phyloP scores from a whole-genome alignment of 2,797 vertebrate genomes.

The Myripristis murdjan region DNA sequence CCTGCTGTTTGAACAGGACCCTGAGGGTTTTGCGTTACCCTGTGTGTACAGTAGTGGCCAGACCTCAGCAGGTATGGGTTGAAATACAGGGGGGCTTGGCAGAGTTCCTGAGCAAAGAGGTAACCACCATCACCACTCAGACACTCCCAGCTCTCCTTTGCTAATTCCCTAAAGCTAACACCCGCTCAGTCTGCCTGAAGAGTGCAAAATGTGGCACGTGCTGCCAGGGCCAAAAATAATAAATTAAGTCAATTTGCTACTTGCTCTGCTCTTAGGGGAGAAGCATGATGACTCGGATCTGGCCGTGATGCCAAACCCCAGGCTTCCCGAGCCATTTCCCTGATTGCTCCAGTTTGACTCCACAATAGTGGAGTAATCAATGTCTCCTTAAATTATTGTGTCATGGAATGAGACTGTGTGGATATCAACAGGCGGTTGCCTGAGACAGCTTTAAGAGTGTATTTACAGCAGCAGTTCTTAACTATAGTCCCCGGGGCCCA shows the following conservation, averaged over 20 bases:
- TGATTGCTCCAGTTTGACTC: slow-evolving; percentile 56
- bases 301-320: slow-evolving; percentile 68
- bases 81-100: slow-evolving; percentile 61
- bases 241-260: slow-evolving; percentile 80
- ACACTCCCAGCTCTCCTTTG: slow-evolving; percentile 37
- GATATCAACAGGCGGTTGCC: slow-evolving; percentile 21
- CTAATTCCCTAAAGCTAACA: slow-evolving; percentile 73
- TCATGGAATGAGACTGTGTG: slow-evolving; percentile 20
- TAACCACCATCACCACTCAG: slow-evolving; percentile 47
- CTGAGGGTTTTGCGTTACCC: slow-evolving; percentile 62
- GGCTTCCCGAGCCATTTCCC: slow-evolving; percentile 50
- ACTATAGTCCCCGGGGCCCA: background rate
- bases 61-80: slow-evolving; percentile 79
- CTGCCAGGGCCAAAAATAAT: slow-evolving; percentile 81
- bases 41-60: slow-evolving; percentile 64
- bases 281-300: slow-evolving; percentile 55
- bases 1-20: slow-evolving; percentile 63
- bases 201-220: slow-evolving; percentile 67
- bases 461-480: slow-evolving; percentile 22
- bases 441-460: slow-evolving; percentile 13
- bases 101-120: slow-evolving; percentile 67
- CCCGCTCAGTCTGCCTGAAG: slow-evolving; percentile 52
- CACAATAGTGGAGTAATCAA: slow-evolving; percentile 62
- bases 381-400: slow-evolving; percentile 63
- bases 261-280: slow-evolving; percentile 53